Conservation (phyloP, 2,888 invertebrate species). For the Microplitis deprimator region DNA sequence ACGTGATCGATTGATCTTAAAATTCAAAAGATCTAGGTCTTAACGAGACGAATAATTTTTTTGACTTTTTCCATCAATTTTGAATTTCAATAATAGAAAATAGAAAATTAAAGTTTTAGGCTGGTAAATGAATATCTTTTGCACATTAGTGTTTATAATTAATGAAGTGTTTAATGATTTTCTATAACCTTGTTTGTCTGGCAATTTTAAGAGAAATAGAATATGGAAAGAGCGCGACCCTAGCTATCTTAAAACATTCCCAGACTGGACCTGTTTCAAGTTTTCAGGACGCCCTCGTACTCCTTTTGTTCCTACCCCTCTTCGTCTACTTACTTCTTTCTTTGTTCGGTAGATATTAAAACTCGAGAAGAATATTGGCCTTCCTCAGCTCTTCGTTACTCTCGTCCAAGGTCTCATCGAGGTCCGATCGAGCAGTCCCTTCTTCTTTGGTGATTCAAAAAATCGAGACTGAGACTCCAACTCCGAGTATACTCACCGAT, state of each 20-base stretch:
- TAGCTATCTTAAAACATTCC: slow-evolving; percentile 60
- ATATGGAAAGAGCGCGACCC: slow-evolving; percentile 44
- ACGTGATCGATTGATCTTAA: too few relatives aligned
- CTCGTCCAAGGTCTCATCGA: background rate
- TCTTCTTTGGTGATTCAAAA: background rate
- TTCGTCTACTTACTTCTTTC: slow-evolving; percentile 36
- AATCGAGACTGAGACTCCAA: slow-evolving; percentile 14
- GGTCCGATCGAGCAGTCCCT: slow-evolving; percentile 1
- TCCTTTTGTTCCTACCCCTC: slow-evolving; percentile 34
- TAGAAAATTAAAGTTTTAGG: background rate
- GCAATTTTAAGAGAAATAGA: slow-evolving; percentile 39
- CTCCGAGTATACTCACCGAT: slow-evolving; percentile 1
- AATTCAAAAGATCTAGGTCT: too few relatives aligned
- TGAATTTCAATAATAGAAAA: too few relatives aligned
- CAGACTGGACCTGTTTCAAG: slow-evolving; percentile 56
- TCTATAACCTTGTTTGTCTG: slow-evolving; percentile 10
- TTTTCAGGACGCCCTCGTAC: slow-evolving; percentile 51
- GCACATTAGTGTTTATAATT: background rate
- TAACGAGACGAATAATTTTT: too few relatives aligned
- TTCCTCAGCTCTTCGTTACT: slow-evolving; percentile 18
- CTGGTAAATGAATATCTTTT: background rate
- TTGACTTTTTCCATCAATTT: background rate
- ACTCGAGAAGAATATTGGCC: background rate
- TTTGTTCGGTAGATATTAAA: slow-evolving; percentile 35
- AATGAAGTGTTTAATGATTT: background rate